Conservation (phyloP, 2,797 vertebrate genomes). For the Heterohyrax brucei region DNA sequence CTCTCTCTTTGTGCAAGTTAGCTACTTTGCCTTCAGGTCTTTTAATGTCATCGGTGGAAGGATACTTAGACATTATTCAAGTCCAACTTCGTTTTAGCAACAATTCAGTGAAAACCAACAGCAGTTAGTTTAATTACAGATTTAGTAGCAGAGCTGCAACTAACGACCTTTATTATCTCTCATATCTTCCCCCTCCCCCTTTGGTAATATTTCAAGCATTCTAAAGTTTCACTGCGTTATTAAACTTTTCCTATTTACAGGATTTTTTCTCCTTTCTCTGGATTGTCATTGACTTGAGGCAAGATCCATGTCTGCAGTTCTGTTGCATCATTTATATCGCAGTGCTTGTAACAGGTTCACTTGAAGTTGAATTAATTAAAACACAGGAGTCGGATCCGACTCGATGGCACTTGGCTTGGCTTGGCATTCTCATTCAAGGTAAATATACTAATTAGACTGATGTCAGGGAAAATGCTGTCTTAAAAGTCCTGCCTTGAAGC, state of each 20-base stretch:
- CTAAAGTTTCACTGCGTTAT: not conserved
- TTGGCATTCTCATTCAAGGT: not conserved
- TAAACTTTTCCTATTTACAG: not conserved
- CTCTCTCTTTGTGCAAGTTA: not conserved
- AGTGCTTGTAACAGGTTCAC: not conserved
- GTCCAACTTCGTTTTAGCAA: not conserved
- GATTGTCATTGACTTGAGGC: not conserved
- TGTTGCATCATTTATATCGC: not conserved
- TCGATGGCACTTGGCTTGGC: no score
- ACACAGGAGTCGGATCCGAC: not conserved
- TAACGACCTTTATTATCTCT: not conserved
- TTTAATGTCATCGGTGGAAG: not conserved
- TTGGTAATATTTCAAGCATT: not conserved
- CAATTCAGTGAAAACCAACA: not conserved
- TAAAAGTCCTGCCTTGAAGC: not conserved
- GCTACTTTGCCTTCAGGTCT: not conserved
- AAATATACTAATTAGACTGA: not conserved
- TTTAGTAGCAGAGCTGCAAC: not conserved
- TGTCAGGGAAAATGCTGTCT: not conserved
- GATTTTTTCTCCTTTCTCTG: not conserved
- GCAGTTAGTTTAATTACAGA: not conserved
- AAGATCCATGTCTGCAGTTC: not conserved
- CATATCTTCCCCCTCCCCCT: not conserved
- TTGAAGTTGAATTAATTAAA: constrained; percentile 5
- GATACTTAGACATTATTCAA: not conserved